Conservation (phyloP, 2,888 invertebrate genomes). For the Mythimna vitellina region DNA sequence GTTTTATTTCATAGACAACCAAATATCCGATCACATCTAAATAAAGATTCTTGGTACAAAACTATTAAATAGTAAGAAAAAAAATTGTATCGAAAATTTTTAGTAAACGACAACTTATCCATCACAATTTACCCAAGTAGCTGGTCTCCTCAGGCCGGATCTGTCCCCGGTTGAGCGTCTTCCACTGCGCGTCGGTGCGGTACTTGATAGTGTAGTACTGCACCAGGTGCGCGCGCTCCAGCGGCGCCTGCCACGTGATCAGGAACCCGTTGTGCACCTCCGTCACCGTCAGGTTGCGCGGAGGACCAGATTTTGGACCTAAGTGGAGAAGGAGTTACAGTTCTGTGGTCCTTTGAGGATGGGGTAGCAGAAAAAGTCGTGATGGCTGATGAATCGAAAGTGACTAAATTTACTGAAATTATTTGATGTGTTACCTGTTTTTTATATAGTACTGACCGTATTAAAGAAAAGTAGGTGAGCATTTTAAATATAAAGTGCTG, state of each 20-base stretch:
- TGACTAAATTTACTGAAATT: neutral
- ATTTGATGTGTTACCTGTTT: neutral
- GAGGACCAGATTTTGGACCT: conserved; percentile 98
- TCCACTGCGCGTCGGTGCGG: conserved; percentile 97
- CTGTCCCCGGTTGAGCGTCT: conserved; percentile 96
- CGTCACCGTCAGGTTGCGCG: conserved; percentile 96
- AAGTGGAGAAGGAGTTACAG: conserved; percentile 45
- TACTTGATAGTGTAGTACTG: conserved; percentile 98
- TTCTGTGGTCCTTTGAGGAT: neutral
- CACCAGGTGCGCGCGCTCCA: conserved; percentile 95
- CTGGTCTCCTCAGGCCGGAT: conserved; percentile 97
- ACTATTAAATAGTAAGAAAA: neutral
- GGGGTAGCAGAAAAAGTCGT: neutral
- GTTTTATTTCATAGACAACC: neutral
- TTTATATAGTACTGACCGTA: neutral
- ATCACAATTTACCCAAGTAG: conserved; percentile 92
- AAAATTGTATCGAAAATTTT: neutral
- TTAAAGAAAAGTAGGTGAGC: neutral
- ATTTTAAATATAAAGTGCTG: neutral
- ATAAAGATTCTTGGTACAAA: neutral
- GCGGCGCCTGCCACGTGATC: conserved; percentile 97
- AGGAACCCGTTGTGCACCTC: conserved; percentile 97
- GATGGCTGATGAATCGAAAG: conserved; percentile 2
- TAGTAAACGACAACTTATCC: neutral
- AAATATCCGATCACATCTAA: too few relatives aligned